Evolutionary conservation across 2,113 vertebrate genomes (phyloP).

Genomic region (Chamaetylas fuelleborni): DNA sequence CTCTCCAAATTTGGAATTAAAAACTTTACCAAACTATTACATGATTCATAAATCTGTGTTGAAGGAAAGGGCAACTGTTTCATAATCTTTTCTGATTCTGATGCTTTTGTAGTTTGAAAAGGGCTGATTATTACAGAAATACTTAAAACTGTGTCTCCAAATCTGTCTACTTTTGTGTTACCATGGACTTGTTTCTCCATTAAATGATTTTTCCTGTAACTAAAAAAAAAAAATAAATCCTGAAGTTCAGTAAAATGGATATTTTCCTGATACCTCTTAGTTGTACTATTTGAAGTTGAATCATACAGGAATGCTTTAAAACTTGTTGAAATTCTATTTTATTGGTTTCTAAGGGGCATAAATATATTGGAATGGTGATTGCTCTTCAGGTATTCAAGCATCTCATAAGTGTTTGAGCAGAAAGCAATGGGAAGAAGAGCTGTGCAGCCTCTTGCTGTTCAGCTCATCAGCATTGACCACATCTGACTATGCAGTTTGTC

Average conservation of each 20-base stretch:
- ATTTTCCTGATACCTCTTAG: not conserved
- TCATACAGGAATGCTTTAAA: not conserved
- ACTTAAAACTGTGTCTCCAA: not conserved
- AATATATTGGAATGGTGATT: not conserved
- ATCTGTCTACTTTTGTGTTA: not conserved
- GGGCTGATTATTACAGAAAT: not conserved
- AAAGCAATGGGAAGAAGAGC: not conserved
- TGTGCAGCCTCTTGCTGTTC: not conserved
- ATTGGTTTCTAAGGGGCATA: not conserved
- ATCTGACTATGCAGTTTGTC: not conserved
- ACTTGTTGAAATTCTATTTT: not conserved
- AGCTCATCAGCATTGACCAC: not conserved
- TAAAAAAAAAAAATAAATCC: not conserved
- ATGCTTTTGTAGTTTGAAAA: not conserved
- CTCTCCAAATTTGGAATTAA: not conserved
- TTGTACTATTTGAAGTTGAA: not conserved
- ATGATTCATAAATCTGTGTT: slow-evolving; percentile 1
- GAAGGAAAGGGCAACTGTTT: not conserved
- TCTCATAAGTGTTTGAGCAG: not conserved
- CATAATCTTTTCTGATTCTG: not conserved
- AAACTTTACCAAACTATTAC: not conserved
- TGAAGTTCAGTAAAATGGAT: not conserved
- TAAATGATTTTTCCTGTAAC: not conserved
- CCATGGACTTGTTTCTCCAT: not conserved
- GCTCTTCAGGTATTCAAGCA: not conserved